Base-by-base conservation (phyloP, 2,888 invertebrate species). In the Dioctria linearis region DNA sequence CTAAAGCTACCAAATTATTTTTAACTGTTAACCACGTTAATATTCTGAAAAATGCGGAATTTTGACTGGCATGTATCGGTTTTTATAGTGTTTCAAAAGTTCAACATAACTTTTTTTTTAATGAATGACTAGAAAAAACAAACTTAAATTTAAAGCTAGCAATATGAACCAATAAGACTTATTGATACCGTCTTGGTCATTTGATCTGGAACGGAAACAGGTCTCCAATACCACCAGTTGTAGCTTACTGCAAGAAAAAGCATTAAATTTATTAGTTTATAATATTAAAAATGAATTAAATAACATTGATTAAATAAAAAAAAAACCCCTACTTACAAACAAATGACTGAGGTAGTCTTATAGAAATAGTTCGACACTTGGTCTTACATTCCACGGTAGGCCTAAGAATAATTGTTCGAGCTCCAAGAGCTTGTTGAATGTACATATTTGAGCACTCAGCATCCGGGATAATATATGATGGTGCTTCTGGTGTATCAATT, bases 361-460 rank as follows among this genome's bases (percentile, higher is more conserved):
- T 90, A 80, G 94, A 93, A 78, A 95, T 90, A 39, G 94, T 90
- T 85, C 91, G 92, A 87, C 96, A 97, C 78, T 92, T 91, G 83
- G 91, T 89, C 83, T 90, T 90, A 86, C 96, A 97, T 87, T 95
- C 95, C 80, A 91, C 91, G 57, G 95, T 93, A n/a, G 96, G 96
- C 83, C 92, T 90, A 80, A 97, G 88, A 80, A 93, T 90, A 82
- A 96, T 91, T 78, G 92, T 91, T 85, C 96, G 91, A 78, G 92
- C 91, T 9, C 96, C 96, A 86, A 91, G 92, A 8, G 93, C 92
- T 86, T 94, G 94, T 83, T 94, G 90, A 11, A 96, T 86, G 88
- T 95, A 94, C 76, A 95, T 93, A 88, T 93, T 95, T 84, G 94
- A 93, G 86, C 96, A 96, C 88, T 96, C 96, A 9, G 95, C 94